Evolutionary conservation across 2,797 vertebrate species (phyloP).

Genomic region (Loris lydekkerianus): DNA sequence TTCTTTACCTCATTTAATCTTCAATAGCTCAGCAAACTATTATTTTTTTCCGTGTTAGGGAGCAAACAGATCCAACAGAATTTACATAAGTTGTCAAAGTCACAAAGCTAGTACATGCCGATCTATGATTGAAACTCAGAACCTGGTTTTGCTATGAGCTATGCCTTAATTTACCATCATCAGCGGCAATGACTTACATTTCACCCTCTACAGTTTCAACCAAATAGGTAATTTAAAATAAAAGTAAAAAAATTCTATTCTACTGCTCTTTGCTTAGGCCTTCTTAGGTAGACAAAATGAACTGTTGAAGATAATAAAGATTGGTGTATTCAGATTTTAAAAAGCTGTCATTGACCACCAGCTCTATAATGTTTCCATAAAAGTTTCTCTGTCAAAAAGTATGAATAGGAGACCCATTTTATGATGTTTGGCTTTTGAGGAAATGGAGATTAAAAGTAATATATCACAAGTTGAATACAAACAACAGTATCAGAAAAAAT

Average conservation of each 20-base stretch:
- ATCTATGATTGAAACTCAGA: not conserved
- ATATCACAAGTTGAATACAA: not conserved
- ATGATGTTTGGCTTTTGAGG: not conserved
- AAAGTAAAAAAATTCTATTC: not conserved
- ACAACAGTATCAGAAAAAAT: not conserved
- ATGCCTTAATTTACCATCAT: not conserved
- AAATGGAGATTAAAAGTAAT: slow-evolving; percentile 5
- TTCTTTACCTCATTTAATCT: not conserved
- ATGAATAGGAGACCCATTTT: not conserved
- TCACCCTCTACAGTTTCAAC: not conserved
- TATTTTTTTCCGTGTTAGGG: not conserved
- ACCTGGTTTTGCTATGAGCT: not conserved
- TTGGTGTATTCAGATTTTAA: not conserved
- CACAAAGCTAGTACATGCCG: not conserved
- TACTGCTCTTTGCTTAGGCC: not conserved
- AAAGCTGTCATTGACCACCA: not conserved
- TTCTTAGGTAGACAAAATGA: not conserved
- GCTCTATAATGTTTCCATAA: not conserved
- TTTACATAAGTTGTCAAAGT: not conserved
- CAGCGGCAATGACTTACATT: not conserved
- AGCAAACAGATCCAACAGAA: not conserved
- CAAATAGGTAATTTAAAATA: not conserved
- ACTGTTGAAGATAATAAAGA: not conserved
- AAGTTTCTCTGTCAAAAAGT: not conserved
- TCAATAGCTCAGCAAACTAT: not conserved